Evolutionary conservation across 2,113 vertebrate species (phyloP).

Genomic region (Leiothrix lutea): DNA sequence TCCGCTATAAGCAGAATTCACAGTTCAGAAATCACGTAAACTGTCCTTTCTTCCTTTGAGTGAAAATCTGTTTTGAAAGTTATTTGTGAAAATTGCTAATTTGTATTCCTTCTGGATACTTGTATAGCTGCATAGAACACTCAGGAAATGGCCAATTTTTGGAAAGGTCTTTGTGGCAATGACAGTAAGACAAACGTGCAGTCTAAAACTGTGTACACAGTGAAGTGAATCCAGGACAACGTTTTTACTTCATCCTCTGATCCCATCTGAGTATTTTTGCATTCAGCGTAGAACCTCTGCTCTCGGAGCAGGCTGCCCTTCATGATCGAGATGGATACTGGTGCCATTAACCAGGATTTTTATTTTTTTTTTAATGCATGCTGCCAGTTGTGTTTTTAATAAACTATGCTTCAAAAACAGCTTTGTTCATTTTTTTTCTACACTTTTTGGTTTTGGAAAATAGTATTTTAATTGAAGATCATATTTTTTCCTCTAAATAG

Average conservation of each 20-base stretch:
- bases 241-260: neutral
- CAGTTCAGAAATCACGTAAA: neutral
- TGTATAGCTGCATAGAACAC: neutral
- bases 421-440: neutral
- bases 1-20: neutral
- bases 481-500: neutral
- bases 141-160: neutral
- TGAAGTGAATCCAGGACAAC: neutral
- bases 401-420: neutral
- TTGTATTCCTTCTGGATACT: neutral
- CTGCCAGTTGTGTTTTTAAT: neutral
- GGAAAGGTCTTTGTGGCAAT: neutral
- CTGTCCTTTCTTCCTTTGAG: neutral
- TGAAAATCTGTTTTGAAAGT: neutral
- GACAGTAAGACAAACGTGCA: fast-evolving
- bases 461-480: neutral
- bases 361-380: neutral
- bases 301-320: fast-evolving
- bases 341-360: neutral
- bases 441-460: neutral
- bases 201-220: neutral
- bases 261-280: neutral
- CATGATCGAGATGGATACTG: fast-evolving
- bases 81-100: neutral
- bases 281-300: neutral